Conservation (phyloP, 2,113 vertebrate species). For the Heterocephalus glaber region DNA sequence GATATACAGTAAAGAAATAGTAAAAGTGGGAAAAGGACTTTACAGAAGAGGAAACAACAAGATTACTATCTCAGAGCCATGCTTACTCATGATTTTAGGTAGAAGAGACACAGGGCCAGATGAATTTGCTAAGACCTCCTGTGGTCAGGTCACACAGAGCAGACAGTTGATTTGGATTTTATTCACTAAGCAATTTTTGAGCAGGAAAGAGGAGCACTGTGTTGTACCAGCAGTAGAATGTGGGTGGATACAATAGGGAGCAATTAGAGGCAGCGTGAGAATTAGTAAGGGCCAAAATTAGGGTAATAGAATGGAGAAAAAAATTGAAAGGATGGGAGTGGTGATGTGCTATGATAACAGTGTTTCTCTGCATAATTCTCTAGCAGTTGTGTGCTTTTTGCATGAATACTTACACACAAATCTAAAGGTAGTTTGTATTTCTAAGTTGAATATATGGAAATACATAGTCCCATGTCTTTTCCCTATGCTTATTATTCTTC, state of each 20-base stretch:
- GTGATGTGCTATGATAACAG: neutral
- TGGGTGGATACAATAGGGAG: neutral
- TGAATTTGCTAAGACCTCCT: neutral
- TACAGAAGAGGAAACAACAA: constrained; percentile 16
- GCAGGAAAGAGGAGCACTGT: neutral
- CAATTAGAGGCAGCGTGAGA: neutral
- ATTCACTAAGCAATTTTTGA: constrained; percentile 1
- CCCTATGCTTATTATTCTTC: neutral
- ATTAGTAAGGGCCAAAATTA: neutral
- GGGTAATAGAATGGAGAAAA: neutral
- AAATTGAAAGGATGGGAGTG: neutral
- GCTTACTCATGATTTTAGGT: neutral
- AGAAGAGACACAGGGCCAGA: neutral
- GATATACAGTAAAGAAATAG: neutral
- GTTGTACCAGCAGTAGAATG: neutral
- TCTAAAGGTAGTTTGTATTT: constrained; percentile 45
- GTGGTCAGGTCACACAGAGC: neutral
- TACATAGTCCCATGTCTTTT: neutral
- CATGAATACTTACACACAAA: neutral
- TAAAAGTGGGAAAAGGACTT: neutral
- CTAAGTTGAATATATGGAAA: neutral
- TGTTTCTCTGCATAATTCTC: neutral
- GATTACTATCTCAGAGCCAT: neutral
- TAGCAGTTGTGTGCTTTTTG: constrained; percentile 3
- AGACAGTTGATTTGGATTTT: neutral